phyloP scores from a whole-genome alignment of 2,888 invertebrate species.

The Apocheima hispidaria region DNA sequence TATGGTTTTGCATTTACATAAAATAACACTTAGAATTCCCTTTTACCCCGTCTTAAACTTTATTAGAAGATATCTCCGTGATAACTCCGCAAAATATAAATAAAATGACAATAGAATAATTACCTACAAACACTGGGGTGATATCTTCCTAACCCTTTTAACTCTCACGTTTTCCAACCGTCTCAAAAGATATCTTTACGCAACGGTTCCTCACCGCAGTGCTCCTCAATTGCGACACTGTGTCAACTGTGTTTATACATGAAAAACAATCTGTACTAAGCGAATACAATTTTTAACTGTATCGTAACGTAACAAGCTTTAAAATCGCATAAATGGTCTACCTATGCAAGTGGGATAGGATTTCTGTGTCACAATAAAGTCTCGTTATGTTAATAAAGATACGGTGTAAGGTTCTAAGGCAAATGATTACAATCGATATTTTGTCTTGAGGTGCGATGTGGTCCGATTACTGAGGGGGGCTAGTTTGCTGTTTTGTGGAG shows the following conservation, averaged over 20 bases:
- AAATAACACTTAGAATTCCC: constrained; percentile 81
- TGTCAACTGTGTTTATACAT: neutral
- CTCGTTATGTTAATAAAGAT: constrained; percentile 41
- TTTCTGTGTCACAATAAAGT: constrained; percentile 39
- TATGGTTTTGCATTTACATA: constrained; percentile 78
- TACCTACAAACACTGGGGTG: constrained; percentile 66
- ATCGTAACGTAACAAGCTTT: neutral
- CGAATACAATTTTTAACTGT: constrained; percentile 17
- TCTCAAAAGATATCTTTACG: neutral
- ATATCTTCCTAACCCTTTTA: constrained; percentile 58
- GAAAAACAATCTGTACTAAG: neutral
- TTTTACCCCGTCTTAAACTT: constrained; percentile 68
- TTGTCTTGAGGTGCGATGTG: constrained; percentile 22
- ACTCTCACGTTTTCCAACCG: constrained; percentile 13
- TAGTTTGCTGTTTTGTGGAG: neutral
- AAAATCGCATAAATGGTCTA: constrained; percentile 11
- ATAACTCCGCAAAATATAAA: constrained; percentile 81
- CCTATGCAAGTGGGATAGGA: constrained; percentile 38
- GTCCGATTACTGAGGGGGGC: constrained; percentile 2
- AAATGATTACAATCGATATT: constrained; percentile 35
- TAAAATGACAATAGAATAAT: constrained; percentile 83
- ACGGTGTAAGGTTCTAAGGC: constrained; percentile 27
- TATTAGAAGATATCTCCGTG: constrained; percentile 77
- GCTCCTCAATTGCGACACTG: constrained; percentile 1
- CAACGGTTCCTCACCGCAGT: constrained; percentile 2